Evolutionary conservation across 2,888 invertebrate species (phyloP), one percentile per base, ranked within the genome.

Genomic region (Ecliptopera silaceata): DNA sequence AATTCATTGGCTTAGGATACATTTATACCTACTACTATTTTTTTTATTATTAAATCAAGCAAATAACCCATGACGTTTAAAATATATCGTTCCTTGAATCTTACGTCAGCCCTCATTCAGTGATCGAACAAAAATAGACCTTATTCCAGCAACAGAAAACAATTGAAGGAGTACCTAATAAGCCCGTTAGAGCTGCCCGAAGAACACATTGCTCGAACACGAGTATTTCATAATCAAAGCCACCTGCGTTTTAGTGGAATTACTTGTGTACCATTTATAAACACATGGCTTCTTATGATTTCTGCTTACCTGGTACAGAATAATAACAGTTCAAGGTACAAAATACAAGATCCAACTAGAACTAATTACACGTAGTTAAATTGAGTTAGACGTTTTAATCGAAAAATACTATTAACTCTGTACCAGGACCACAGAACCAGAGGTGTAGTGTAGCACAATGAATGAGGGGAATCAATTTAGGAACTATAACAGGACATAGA

Each of bases 201-300:
- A 72, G 68, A 74, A 69, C 74, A 75, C 75, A 80, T 75, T 77
- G 75, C 72, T 73, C 75, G 67, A 68, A 70, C 74, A 74, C 83
- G 78, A 82, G 82, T 84, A 79, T 84, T 83, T 80, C 73, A 83
- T 80, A 72, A 74, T 74, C 68, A 75, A 77, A 74, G 68, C 64
- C 69, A 62, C 66, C 34, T 56, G 31, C 46, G 44, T 46, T 52
- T 48, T 58, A 61, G 36, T 41, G 13, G 45, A 44, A 55, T 57
- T 58, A 54, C 58, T 43, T 39, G 47, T 36, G 49, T 54, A 13
- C 31, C 29, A 26, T n/a, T 6, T 8, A 48, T 44, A 26, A n/a
- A 50, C 39, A 39, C 39, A 43, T 36, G 52, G 54, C 45, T 58
- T 41, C 47, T 47, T 55, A 48, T 51, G 44, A 48, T 55, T 57